Percentiles rank a stretch among this genome's conserved stretches.
These are phyloP conservation scores for Elysia crispata DNA, from an alignment of 2,888 invertebrate species.

Conservation along the genomic window DNA sequence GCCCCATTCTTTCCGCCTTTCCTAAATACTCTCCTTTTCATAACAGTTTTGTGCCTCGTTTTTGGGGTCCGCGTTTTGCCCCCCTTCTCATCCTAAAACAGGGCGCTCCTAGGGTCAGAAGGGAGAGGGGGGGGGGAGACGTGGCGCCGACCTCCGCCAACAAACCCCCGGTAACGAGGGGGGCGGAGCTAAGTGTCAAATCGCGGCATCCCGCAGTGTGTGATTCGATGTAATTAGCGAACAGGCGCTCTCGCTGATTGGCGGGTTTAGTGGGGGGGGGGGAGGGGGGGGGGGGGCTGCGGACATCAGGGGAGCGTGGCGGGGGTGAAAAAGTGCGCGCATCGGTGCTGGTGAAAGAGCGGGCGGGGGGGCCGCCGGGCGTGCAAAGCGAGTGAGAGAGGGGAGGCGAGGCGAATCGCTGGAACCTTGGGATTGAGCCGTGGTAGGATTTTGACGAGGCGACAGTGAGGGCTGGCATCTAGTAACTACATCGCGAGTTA, in stretches of 20 bases:
- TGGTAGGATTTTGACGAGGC: too few relatives aligned
- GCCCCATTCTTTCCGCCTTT: too few relatives aligned
- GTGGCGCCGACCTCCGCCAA: slow-evolving; percentile 21
- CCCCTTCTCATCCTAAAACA: too few relatives aligned
- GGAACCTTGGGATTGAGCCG: neutral
- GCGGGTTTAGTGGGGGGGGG: slow-evolving; percentile 17
- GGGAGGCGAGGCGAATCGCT: neutral
- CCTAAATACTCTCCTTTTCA: slow-evolving; percentile 14
- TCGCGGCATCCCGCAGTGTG: slow-evolving; percentile 44
- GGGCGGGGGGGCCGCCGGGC: neutral
- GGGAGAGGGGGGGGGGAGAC: too few relatives aligned
- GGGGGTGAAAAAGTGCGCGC: neutral
- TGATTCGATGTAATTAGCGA: slow-evolving; percentile 49
- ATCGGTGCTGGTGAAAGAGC: neutral
- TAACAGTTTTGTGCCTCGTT: slow-evolving; percentile 37
- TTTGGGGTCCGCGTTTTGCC: slow-evolving; percentile 22
- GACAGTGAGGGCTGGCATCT: too few relatives aligned
- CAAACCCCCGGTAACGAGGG: slow-evolving; percentile 48
- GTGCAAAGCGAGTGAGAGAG: neutral
- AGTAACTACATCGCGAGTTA: too few relatives aligned
- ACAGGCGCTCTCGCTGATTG: slow-evolving; percentile 36
- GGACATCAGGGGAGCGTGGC: neutral
- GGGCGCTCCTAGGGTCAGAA: too few relatives aligned
- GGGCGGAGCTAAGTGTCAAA: slow-evolving; percentile 49
- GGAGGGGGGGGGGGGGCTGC: slow-evolving; percentile 28